Evolutionary conservation across 2,113 vertebrate genomes (phyloP).

Genomic region (Carassius gibelio): DNA sequence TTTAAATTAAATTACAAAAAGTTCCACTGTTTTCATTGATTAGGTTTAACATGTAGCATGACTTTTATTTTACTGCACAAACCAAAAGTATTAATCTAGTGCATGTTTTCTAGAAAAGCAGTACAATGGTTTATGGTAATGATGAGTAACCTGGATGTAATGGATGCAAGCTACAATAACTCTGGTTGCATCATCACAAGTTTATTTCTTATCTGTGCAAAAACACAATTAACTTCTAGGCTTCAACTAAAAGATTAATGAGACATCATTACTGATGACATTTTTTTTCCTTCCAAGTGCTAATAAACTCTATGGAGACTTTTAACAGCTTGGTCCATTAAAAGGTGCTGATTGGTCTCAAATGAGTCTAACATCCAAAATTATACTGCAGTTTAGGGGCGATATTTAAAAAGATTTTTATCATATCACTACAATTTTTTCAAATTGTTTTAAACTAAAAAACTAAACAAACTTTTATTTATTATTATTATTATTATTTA

Average conservation of each 20-base stretch:
- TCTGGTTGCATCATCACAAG: slow-evolving; percentile 4
- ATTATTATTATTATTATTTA: neutral
- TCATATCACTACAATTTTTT: neutral
- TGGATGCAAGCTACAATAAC: neutral
- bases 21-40: too few relatives aligned
- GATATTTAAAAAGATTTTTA: neutral
- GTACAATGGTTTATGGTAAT: neutral
- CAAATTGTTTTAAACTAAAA: neutral
- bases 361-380: neutral
- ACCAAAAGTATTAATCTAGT: neutral
- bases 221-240: neutral
- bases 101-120: neutral
- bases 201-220: neutral
- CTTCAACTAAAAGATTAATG: neutral
- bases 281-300: neutral
- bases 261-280: slow-evolving; percentile 3
- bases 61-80: neutral
- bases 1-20: too few relatives aligned
- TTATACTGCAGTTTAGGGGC: neutral
- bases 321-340: neutral
- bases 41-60: too few relatives aligned
- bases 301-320: neutral
- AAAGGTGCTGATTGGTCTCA: slow-evolving; percentile 4
- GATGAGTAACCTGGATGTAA: neutral
- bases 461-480: too few relatives aligned